Percentiles rank a stretch among this genome's conserved stretches.
phyloP scores from a whole-genome alignment of 2,113 vertebrate genomes.

The Salvelinus fontinalis region DNA sequence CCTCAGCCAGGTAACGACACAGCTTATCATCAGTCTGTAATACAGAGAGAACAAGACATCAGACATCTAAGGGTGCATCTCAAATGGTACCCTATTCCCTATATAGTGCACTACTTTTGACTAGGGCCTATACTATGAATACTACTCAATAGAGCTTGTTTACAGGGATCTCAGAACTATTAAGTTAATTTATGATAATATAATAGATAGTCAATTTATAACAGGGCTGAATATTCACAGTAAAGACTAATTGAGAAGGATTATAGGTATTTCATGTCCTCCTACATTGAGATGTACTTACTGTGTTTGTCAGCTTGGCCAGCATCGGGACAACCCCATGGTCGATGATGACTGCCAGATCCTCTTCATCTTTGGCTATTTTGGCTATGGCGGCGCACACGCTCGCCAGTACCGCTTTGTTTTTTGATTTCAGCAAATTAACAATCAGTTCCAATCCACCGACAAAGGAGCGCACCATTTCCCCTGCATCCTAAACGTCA shows the following conservation, averaged over 20 bases:
- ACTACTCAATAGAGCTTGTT: too few species aligned
- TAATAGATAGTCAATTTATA: conserved; percentile 10
- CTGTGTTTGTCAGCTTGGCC: conserved; percentile 87
- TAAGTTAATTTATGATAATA: conserved; percentile 6
- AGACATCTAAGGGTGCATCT: too few species aligned
- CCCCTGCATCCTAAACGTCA: conserved; percentile 83
- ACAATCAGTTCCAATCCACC: conserved; percentile 90
- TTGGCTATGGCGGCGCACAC: conserved; percentile 89
- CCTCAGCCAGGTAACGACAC: conserved; percentile 84
- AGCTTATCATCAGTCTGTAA: conserved; percentile 83
- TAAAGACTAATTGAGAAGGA: background rate
- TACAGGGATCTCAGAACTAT: background rate
- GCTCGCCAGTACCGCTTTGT: conserved; percentile 87
- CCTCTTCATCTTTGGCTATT: conserved; percentile 94
- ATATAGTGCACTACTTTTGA: background rate
- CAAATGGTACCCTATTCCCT: too few species aligned
- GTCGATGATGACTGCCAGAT: conserved; percentile 89
- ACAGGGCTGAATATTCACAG: conserved; percentile 34
- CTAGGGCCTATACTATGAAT: too few species aligned
- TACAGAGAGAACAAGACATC: conserved; percentile 13
- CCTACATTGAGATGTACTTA: conserved; percentile 68
- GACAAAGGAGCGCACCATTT: conserved; percentile 91
- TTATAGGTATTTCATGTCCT: background rate
- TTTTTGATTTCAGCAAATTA: conserved; percentile 87
- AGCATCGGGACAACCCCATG: conserved; percentile 85